Evolutionary conservation across 2,888 invertebrate species (phyloP).

Genomic region (Zelleria hepariella): DNA sequence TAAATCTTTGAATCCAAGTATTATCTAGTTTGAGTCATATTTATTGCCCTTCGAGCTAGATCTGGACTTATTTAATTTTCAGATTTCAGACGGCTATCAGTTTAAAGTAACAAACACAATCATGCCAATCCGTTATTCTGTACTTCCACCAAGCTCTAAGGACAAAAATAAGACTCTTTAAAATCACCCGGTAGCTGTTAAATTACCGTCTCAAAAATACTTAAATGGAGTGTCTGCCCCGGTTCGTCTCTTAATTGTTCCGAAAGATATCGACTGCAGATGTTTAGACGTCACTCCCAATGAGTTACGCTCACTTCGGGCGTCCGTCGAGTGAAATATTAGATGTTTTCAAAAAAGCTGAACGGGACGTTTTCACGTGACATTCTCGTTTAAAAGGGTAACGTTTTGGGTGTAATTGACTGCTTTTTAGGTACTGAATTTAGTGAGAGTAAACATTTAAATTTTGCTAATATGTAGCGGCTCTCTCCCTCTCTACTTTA

Average conservation of each 20-base stretch:
- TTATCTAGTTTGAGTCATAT: too few species aligned
- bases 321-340: slow-evolving; percentile 58
- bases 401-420: not conserved
- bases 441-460: too few species aligned
- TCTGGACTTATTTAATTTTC: too few species aligned
- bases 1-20: too few species aligned
- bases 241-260: slow-evolving; percentile 62
- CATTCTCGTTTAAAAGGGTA: not conserved
- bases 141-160: not conserved
- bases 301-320: slow-evolving; percentile 53
- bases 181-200: slow-evolving; percentile 32
- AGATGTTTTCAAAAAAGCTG: slow-evolving; percentile 42
- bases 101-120: too few species aligned
- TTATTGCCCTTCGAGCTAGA: too few species aligned
- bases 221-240: slow-evolving; percentile 47
- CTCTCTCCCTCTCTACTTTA: too few species aligned
- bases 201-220: slow-evolving; percentile 60
- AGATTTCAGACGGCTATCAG: too few species aligned
- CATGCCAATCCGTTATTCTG: too few species aligned
- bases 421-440: not conserved
- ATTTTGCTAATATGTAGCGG: too few species aligned
- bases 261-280: slow-evolving; percentile 66
- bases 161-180: slow-evolving; percentile 46
- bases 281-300: slow-evolving; percentile 33
- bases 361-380: not conserved